A percentile compares a stretch with the other conserved stretches of the same genome.
These are phyloP conservation scores for Alaudala cheleensis DNA, from an alignment of 2,113 vertebrate genomes.

Conservation along the genomic window DNA sequence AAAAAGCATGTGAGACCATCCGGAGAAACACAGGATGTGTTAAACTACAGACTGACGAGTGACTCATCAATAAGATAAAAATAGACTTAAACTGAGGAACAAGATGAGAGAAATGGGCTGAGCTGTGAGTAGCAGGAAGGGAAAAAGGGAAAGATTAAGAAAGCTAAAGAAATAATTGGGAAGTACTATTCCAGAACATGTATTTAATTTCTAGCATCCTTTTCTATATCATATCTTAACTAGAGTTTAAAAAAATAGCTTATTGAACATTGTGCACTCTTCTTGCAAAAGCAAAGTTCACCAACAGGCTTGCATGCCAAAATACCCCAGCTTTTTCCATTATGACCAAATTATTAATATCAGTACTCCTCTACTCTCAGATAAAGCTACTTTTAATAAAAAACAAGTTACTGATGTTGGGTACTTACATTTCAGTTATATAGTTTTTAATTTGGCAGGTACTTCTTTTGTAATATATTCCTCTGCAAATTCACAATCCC, in stretches of 20 bases:
- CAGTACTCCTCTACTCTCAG: not conserved
- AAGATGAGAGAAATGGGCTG: constrained; percentile 5
- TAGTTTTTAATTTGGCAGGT: not conserved
- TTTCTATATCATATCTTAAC: not conserved
- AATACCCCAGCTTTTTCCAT: not conserved
- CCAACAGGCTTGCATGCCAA: not conserved
- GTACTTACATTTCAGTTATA: not conserved
- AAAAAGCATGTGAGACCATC: constrained; percentile 15
- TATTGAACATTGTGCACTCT: not conserved
- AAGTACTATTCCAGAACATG: not conserved
- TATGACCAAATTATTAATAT: not conserved
- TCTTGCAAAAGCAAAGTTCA: not conserved
- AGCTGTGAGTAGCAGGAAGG: not conserved
- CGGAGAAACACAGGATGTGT: constrained; percentile 21
- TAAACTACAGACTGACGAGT: constrained; percentile 56
- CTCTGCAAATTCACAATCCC: not conserved
- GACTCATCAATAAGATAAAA: constrained; percentile 61
- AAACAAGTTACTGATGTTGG: not conserved
- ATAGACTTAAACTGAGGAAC: constrained; percentile 52
- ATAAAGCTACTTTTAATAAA: not conserved
- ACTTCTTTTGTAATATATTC: not conserved
- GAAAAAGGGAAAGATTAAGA: not conserved
- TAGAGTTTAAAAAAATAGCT: not conserved
- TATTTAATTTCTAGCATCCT: not conserved
- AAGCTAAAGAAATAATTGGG: not conserved